These are phyloP conservation scores for Cephus cinctus DNA, from an alignment of 1,140 invertebrate species.

Conservation along the genomic window DNA sequence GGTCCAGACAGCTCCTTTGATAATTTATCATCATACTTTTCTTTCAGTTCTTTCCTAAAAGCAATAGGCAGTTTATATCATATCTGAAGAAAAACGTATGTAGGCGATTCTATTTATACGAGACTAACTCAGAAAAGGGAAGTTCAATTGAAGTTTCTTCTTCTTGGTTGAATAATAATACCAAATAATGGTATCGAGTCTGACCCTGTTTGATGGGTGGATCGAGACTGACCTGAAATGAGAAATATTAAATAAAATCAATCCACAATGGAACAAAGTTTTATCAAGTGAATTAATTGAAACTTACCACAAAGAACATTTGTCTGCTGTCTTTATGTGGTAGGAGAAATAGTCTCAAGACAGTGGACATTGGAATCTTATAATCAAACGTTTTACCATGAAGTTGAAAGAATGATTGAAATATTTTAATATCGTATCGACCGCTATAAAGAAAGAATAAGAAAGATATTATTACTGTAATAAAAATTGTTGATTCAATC, in stretches of 20 bases:
- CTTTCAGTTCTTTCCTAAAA: constrained; percentile 81
- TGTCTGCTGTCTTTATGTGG: constrained; percentile 98
- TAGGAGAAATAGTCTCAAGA: constrained; percentile 89
- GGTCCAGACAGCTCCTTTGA: constrained; percentile 89
- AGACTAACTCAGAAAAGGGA: constrained; percentile 81
- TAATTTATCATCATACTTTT: constrained; percentile 94
- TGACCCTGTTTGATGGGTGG: constrained; percentile 99
- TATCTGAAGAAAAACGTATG: no score
- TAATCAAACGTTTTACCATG: constrained; percentile 99
- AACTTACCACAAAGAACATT: constrained; percentile 94
- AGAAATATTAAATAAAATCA: constrained; percentile 11
- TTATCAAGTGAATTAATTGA: not conserved
- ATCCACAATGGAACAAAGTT: constrained; percentile 4
- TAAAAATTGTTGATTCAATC: constrained; percentile 3
- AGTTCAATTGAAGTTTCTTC: constrained; percentile 94
- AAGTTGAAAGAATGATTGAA: constrained; percentile 95
- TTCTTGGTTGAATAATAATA: constrained; percentile 91
- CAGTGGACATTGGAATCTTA: constrained; percentile 97
- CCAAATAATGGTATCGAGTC: constrained; percentile 94
- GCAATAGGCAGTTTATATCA: no score
- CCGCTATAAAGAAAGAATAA: constrained; percentile 69
- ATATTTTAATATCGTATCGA: constrained; percentile 99
- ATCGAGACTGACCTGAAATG: constrained; percentile 80
- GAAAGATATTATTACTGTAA: constrained; percentile 9
- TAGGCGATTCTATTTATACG: no score